phyloP scores from a whole-genome alignment of 2,113 vertebrate genomes.

The Tylochromis polylepis region DNA sequence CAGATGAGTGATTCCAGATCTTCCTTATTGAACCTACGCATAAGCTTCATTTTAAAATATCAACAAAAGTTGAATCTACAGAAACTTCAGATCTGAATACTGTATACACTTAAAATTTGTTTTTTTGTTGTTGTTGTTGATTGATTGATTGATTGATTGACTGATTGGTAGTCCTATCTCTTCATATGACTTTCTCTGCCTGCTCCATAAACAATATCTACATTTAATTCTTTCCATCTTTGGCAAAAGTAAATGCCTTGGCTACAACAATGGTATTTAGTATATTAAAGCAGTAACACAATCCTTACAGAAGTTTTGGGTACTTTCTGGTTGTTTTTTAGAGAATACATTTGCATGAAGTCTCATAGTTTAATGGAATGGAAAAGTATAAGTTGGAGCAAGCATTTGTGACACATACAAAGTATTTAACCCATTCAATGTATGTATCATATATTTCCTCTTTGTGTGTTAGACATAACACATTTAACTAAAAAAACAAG shows the following conservation, averaged over 20 bases:
- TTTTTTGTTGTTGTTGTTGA: neutral
- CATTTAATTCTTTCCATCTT: slow-evolving; percentile 34
- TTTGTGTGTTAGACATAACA: neutral
- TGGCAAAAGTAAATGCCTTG: slow-evolving; percentile 34
- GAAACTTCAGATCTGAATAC: neutral
- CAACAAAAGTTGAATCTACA: neutral
- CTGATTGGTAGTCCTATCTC: neutral
- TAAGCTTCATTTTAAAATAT: neutral
- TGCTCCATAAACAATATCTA: neutral
- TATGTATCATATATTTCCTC: neutral
- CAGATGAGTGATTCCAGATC: neutral
- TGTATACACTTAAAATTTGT: no score
- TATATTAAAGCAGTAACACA: slow-evolving; percentile 21
- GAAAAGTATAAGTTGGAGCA: neutral
- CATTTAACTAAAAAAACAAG: neutral
- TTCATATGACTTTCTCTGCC: neutral
- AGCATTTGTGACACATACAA: neutral
- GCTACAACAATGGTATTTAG: neutral
- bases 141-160: neutral
- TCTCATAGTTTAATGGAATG: slow-evolving; percentile 37
- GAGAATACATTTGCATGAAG: slow-evolving; percentile 54
- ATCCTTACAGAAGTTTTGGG: slow-evolving; percentile 31
- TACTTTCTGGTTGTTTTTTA: slow-evolving; percentile 14
- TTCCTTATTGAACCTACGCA: accelerated
- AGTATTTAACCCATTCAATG: neutral